Evolutionary conservation across 2,888 invertebrate species (phyloP), one percentile per base, ranked within the genome.

Genomic region (Uloborus plumipes): DNA sequence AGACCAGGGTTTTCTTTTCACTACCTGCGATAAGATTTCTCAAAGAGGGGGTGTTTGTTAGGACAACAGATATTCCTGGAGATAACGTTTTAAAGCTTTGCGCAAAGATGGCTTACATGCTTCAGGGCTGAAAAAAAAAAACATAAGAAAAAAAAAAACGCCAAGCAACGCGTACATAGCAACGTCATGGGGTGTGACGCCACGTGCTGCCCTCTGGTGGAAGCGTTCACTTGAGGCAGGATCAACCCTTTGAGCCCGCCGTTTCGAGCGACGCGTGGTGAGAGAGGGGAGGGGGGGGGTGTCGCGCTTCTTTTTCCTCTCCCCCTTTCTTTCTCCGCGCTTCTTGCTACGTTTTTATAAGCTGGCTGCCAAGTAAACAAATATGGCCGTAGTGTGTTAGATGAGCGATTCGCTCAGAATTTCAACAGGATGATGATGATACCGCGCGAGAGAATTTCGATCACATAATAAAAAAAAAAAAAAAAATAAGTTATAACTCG

Each of bases 131-230:
- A 13, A 18, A 71, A 39, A 39, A 39, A 39, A 39, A 39, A 39
- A 39, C 67, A 73, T 62, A 67, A 73, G 58, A 20, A 58, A 31
- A 53, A 53, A 20, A 49, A 47, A 65, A 20, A 20, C 16, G n/a
- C 39, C 39, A 64, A 67, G 79, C 80, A 74, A 80, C 80, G 80
- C 62, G 80, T 80, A 80, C 80, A 80, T 80, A 80, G 80, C 80
- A 80, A 80, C 80, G 80, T 80, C 80, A 80, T 61, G 18, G 58
- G 66, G 39, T 65, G 51, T 66, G 59, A 73, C 73, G 67, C 50
- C 9, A 7, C 1, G 80, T 80, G 80, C 73, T 74, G 80, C 80
- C 80, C 69, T 74, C 80, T 80, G 51, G 74, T 49, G 80, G 69
- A 16, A 55, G 80, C 80, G 80, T 80, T 74, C 67, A 66, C 62